Conservation (phyloP, 2,113 vertebrate species). For the Cyprinodon variegatus region DNA sequence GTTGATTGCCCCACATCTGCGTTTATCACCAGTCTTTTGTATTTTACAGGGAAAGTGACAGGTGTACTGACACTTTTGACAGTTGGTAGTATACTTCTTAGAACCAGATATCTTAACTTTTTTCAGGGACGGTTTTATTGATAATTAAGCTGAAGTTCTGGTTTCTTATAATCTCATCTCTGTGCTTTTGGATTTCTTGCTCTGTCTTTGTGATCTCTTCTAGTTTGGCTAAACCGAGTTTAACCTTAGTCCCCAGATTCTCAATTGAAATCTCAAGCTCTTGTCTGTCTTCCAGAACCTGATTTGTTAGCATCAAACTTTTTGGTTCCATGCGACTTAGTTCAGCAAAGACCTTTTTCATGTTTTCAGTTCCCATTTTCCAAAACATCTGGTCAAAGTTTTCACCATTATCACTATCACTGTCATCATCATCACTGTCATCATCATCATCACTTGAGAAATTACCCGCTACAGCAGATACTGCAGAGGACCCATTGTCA, state of each 20-base stretch:
- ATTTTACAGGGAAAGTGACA: constrained; percentile 24
- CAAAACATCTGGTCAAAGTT: constrained; percentile 5
- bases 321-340: too few relatives aligned
- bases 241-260: neutral
- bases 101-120: neutral
- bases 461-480: too few relatives aligned
- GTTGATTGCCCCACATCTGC: constrained; percentile 8
- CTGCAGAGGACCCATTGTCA: too few relatives aligned
- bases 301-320: too few relatives aligned
- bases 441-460: too few relatives aligned
- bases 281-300: neutral
- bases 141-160: neutral
- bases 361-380: neutral
- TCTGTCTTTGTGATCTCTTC: neutral
- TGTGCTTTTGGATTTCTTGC: too few relatives aligned
- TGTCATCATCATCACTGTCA: neutral
- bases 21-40: constrained; percentile 9
- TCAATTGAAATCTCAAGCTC: neutral
- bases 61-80: constrained; percentile 38
- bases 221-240: neutral
- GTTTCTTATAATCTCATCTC: neutral
- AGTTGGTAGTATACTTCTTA: constrained; percentile 38
- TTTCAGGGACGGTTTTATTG: fast-evolving
- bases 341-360: too few relatives aligned
- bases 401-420: too few relatives aligned